phyloP scores from a whole-genome alignment of 2,888 invertebrate species.

The Perdita meconis region DNA sequence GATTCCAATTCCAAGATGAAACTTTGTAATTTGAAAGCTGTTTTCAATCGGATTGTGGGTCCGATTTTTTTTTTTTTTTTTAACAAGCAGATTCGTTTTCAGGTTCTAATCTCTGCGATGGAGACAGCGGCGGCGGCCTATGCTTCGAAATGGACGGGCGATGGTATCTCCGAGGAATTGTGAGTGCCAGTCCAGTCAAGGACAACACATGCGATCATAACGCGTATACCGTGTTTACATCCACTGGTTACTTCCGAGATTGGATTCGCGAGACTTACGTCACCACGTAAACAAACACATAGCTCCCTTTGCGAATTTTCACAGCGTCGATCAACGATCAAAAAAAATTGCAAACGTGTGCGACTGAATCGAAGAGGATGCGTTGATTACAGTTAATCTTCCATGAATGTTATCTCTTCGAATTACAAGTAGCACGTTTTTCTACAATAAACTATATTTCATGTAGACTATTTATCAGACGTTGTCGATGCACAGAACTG shows the following conservation, averaged over 20 bases:
- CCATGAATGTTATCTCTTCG: not conserved
- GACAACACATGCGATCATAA: slow-evolving; percentile 62
- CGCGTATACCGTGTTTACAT: slow-evolving; percentile 69
- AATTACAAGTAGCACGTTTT: not conserved
- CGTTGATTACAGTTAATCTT: not conserved
- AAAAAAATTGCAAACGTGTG: not conserved
- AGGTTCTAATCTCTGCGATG: slow-evolving; percentile 73
- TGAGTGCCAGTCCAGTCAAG: slow-evolving; percentile 69
- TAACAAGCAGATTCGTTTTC: slow-evolving; percentile 22
- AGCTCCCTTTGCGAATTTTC: slow-evolving; percentile 8
- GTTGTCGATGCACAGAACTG: not conserved
- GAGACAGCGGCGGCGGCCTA: slow-evolving; percentile 73
- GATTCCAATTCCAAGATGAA: not conserved
- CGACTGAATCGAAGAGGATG: no score
- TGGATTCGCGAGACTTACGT: slow-evolving; percentile 68
- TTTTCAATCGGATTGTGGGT: not conserved
- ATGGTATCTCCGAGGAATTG: slow-evolving; percentile 73
- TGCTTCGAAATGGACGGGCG: slow-evolving; percentile 62
- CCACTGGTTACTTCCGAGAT: slow-evolving; percentile 66
- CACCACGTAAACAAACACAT: slow-evolving; percentile 36
- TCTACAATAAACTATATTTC: not conserved
- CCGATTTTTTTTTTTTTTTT: not conserved
- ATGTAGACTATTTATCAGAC: not conserved
- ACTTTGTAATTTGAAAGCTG: not conserved
- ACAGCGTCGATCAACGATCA: slow-evolving; percentile 3